A percentile compares a stretch with the other conserved stretches of the same genome.
Conservation (phyloP, 1,140 invertebrate species). For the Drosophila ficusphila region DNA sequence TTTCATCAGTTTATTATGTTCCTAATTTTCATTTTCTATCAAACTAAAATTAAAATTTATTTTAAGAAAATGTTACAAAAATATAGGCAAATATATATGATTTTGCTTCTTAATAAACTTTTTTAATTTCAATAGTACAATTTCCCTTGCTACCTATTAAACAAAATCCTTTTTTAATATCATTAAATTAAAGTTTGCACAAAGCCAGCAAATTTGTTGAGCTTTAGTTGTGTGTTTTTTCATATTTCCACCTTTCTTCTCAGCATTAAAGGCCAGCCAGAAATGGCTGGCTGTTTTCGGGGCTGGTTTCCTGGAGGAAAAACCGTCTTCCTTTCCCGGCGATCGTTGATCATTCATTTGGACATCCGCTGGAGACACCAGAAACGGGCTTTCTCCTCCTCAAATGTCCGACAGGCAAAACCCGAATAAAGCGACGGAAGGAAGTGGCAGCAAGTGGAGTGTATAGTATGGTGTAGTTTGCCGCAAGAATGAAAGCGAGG, state of each 20-base stretch:
- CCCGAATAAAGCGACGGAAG: conserved; percentile 31
- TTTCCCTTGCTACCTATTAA: too few relatives aligned
- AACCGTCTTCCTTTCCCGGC: not conserved
- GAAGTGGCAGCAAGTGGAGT: conserved; percentile 55
- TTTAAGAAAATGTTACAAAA: too few relatives aligned
- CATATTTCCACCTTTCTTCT: not conserved
- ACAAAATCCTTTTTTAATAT: too few relatives aligned
- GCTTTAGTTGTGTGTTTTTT: too few relatives aligned
- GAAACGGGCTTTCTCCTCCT: not conserved
- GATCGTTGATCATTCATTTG: conserved; percentile 39
- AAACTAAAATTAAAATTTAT: too few relatives aligned
- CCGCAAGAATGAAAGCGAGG: conserved; percentile 13
- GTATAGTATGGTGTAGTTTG: conserved; percentile 45
- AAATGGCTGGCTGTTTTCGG: not conserved
- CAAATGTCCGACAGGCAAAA: not conserved
- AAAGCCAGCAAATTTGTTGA: too few relatives aligned
- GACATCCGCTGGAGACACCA: conserved; percentile 16
- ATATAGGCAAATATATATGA: too few relatives aligned
- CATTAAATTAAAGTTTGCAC: not conserved
- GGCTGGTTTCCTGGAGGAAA: not conserved
- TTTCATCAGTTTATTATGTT: too few relatives aligned
- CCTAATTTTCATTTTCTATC: too few relatives aligned
- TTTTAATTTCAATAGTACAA: too few relatives aligned
- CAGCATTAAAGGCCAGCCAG: not conserved
- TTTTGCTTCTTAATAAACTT: too few relatives aligned